Conservation (phyloP, 2,888 invertebrate species). For the Atethmia centrago region DNA sequence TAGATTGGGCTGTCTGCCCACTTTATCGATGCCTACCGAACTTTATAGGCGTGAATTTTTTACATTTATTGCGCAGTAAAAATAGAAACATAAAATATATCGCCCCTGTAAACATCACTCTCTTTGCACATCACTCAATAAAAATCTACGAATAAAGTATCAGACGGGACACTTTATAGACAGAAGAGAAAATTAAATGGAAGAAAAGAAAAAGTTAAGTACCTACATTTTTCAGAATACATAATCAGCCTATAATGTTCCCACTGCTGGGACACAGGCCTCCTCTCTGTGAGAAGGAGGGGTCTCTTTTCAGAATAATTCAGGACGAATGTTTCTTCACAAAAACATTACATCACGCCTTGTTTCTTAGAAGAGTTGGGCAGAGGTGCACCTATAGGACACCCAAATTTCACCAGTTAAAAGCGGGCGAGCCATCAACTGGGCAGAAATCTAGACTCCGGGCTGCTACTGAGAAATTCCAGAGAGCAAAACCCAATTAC, state of each 20-base stretch:
- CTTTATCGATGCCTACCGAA: constrained; percentile 42
- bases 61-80: constrained; percentile 53
- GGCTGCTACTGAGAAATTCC: background rate
- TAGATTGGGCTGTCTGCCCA: constrained; percentile 37
- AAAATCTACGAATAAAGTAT: constrained; percentile 25
- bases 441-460: background rate
- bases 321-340: background rate
- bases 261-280: no score
- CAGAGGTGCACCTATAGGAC: background rate
- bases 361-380: no score
- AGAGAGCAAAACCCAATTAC: background rate
- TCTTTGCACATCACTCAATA: constrained; percentile 44
- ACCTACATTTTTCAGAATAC: background rate
- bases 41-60: constrained; percentile 48
- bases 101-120: constrained; percentile 39
- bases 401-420: background rate
- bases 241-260: no score
- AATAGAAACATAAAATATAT: constrained; percentile 51
- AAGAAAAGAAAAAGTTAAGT: background rate
- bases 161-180: background rate
- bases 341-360: background rate
- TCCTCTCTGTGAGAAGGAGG: no score
- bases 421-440: background rate
- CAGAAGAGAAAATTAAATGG: constrained; percentile 2
- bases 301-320: background rate